Percentiles rank a stretch among this genome's conserved stretches.
These are phyloP conservation scores for Xiphias gladius DNA, from an alignment of 2,113 vertebrate species.

Conservation along the genomic window DNA sequence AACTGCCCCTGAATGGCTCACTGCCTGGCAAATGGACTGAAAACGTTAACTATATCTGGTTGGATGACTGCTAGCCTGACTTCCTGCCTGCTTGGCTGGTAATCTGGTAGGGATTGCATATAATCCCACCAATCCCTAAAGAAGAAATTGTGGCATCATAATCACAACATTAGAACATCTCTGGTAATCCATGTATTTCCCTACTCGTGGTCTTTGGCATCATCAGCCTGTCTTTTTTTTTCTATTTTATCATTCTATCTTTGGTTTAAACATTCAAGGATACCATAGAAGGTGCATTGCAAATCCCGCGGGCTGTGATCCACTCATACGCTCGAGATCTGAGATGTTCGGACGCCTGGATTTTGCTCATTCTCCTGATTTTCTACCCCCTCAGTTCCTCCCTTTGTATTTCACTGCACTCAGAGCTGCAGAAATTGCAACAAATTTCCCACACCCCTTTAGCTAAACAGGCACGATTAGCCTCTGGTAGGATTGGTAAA, in stretches of 20 bases:
- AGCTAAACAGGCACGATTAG: too few relatives aligned
- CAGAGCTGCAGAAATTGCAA: too few relatives aligned
- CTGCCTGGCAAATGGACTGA: neutral
- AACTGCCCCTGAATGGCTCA: constrained; percentile 8
- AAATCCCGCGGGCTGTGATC: too few relatives aligned
- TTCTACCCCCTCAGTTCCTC: too few relatives aligned
- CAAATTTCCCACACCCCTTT: too few relatives aligned
- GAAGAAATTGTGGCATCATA: constrained; percentile 63
- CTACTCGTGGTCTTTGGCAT: constrained; percentile 3
- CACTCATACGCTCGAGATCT: too few relatives aligned
- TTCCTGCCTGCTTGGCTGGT: constrained; percentile 44
- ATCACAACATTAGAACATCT: constrained; percentile 52
- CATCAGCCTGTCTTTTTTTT: neutral
- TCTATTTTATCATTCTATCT: too few relatives aligned
- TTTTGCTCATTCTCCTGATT: too few relatives aligned
- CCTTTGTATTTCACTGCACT: too few relatives aligned
- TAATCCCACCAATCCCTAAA: constrained; percentile 69
- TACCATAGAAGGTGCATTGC: too few relatives aligned
- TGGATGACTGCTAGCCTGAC: constrained; percentile 37
- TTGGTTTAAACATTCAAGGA: too few relatives aligned
- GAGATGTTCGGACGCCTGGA: too few relatives aligned
- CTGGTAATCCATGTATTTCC: constrained; percentile 46
- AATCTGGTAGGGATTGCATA: constrained; percentile 70
- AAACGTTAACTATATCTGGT: constrained; percentile 41
- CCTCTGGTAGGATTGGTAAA: neutral